phyloP scores from a whole-genome alignment of 2,113 vertebrate species.

The Phainopepla nitens region DNA sequence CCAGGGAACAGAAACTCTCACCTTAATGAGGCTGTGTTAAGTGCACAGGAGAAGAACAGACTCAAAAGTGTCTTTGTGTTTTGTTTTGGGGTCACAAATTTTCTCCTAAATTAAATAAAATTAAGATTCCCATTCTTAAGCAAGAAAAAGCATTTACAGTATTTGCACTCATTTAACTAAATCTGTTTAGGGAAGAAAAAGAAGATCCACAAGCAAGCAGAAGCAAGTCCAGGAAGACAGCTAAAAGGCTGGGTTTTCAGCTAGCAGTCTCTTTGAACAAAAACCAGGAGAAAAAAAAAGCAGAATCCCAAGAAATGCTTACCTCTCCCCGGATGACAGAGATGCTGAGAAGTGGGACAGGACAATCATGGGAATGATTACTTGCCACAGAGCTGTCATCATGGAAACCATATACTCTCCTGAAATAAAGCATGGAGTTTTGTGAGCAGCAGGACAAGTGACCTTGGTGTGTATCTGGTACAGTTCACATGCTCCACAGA shows the following conservation, averaged over 20 bases:
- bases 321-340: slow-evolving; percentile 45
- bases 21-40: neutral
- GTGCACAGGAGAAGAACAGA: neutral
- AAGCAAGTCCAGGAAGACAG: neutral
- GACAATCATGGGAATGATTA: slow-evolving; percentile 35
- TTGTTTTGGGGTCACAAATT: neutral
- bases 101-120: neutral
- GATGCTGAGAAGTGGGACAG: slow-evolving; percentile 42
- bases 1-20: neutral
- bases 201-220: neutral
- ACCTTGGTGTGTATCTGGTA: neutral
- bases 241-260: neutral
- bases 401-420: slow-evolving; percentile 16
- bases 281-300: neutral
- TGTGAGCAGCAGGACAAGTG: neutral
- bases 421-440: neutral
- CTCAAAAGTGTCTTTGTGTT: neutral
- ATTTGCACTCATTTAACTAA: neutral
- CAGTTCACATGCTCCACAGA: neutral
- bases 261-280: neutral
- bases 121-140: neutral
- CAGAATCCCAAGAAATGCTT: neutral
- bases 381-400: neutral
- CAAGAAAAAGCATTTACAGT: neutral
- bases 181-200: neutral